These are phyloP conservation scores for Pachycephus smyrnensis DNA, from an alignment of 2,888 invertebrate species.

Conservation along the genomic window DNA sequence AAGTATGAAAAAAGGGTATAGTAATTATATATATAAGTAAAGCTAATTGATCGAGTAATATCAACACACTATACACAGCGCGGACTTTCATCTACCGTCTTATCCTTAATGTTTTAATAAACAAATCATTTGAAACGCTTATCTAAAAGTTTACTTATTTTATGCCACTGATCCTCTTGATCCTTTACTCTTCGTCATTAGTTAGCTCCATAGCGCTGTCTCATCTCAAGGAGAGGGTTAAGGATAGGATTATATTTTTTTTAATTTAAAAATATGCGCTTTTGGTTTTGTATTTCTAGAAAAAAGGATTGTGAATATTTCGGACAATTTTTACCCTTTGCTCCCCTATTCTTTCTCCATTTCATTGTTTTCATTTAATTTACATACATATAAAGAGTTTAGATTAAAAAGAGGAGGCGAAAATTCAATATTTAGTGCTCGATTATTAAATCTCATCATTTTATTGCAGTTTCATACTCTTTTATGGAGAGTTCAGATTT, in stretches of 20 bases:
- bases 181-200: slow-evolving; percentile 36
- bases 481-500: background rate
- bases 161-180: slow-evolving; percentile 39
- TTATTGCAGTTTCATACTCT: background rate
- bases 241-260: slow-evolving; percentile 18
- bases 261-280: slow-evolving; percentile 1
- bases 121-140: slow-evolving; percentile 22
- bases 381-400: background rate
- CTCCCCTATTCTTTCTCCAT: background rate
- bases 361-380: background rate
- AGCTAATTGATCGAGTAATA: background rate
- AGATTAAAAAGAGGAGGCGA: background rate
- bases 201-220: slow-evolving; percentile 25
- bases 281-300: background rate
- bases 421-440: background rate
- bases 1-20: too few species aligned
- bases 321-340: background rate
- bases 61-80: background rate
- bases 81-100: background rate
- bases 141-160: slow-evolving; percentile 34
- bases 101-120: slow-evolving; percentile 15
- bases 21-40: background rate
- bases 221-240: slow-evolving; percentile 27
- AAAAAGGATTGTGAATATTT: background rate
- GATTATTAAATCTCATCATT: background rate